phyloP scores from a whole-genome alignment of 2,888 invertebrate genomes.

The Exephanes ischioxanthus region DNA sequence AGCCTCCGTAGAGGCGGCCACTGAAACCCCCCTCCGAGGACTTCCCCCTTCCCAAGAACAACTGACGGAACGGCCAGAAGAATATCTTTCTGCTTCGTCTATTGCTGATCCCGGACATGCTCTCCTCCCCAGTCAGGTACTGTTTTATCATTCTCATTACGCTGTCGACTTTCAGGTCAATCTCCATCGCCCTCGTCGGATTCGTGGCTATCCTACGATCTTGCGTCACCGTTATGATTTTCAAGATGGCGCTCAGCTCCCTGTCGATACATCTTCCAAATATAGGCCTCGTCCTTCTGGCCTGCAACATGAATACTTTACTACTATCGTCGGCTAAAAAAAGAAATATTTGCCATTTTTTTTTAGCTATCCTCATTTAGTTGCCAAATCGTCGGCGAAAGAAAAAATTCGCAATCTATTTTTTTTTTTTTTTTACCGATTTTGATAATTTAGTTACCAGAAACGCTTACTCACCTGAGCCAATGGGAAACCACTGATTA shows the following conservation, averaged over 20 bases:
- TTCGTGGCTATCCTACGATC: background rate
- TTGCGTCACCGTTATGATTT: background rate
- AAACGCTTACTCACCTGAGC: slow-evolving; percentile 4
- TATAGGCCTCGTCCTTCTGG: background rate
- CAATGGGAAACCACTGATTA: background rate
- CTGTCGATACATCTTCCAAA: slow-evolving; percentile 23
- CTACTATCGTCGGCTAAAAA: background rate
- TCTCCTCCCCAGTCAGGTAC: background rate
- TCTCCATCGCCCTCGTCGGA: background rate
- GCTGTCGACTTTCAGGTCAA: slow-evolving; percentile 8
- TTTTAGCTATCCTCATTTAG: no score
- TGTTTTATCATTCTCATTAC: slow-evolving; percentile 18
- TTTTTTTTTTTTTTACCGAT: background rate
- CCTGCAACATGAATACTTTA: slow-evolving; percentile 15
- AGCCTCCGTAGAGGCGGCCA: background rate
- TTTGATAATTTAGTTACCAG: background rate
- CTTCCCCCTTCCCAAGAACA: background rate
- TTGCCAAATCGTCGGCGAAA: background rate
- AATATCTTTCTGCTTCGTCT: slow-evolving; percentile 1
- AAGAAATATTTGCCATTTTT: no score
- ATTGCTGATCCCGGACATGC: background rate
- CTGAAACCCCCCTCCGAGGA: background rate
- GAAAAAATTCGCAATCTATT: background rate
- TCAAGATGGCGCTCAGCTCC: slow-evolving; percentile 16
- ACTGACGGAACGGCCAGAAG: slow-evolving; percentile 8